Percentiles rank a stretch among this genome's conserved stretches.
Conservation (phyloP, 2,797 vertebrate species). For the Labroides dimidiatus region DNA sequence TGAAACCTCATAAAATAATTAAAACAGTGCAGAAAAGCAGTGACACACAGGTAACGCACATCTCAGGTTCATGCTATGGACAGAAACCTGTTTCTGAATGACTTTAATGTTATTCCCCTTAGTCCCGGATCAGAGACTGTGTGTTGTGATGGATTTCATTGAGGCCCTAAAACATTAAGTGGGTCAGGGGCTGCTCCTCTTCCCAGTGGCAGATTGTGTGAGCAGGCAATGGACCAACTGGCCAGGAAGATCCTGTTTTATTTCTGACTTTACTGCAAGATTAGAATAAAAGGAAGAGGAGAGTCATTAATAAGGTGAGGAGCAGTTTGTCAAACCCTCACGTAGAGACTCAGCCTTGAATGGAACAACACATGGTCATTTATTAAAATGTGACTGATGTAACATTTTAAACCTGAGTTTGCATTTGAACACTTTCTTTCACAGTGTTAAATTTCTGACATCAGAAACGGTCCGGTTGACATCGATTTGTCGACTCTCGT, state of each 20-base stretch:
- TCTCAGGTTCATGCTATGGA: neutral
- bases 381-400: constrained; percentile 43
- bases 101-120: constrained; percentile 11
- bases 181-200: constrained; percentile 67
- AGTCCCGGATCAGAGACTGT: constrained; percentile 17
- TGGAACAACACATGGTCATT: constrained; percentile 52
- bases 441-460: constrained; percentile 6
- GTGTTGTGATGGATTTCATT: constrained; percentile 20
- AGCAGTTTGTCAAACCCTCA: constrained; percentile 3
- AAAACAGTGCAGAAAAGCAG: too few relatives aligned
- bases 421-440: constrained; percentile 38
- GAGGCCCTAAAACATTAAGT: constrained; percentile 63
- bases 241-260: constrained; percentile 58
- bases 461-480: neutral
- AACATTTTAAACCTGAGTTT: constrained; percentile 41
- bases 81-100: neutral
- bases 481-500: neutral
- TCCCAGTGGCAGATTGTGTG: constrained; percentile 73
- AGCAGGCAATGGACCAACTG: constrained; percentile 70
- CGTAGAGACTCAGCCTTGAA: constrained; percentile 1
- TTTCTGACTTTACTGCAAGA: constrained; percentile 64
- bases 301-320: too few relatives aligned
- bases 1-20: too few relatives aligned
- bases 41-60: constrained; percentile 3
- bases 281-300: constrained; percentile 76